Base-by-base conservation (phyloP, 2,797 vertebrate species). In the Petrocephalus schoutedeni region DNA sequence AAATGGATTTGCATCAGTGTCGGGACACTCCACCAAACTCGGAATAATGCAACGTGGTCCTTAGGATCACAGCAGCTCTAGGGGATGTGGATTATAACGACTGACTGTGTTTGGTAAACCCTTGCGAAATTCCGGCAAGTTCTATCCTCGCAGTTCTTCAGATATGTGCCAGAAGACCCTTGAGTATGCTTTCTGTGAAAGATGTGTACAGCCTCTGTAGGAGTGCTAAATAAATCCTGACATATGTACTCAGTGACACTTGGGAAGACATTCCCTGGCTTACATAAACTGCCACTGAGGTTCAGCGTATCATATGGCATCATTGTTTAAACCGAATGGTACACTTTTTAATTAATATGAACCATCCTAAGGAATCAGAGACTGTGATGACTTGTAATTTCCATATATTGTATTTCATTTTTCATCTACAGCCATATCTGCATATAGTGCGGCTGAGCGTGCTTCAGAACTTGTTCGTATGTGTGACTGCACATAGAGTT, bases 1-100 rank as follows among this genome's bases (percentile, higher is more conserved):
- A 77, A 77, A 77, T 77, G 71, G 71, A 77, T 77, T 41, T 77
- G 71, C 71, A 77, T 77, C 71, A 77, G 71, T 77, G 71, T 32
- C 36, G 36, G 71, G 71, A 77, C 6, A 41, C 8, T 77, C 36
- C 71, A 77, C 71, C 36, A n/a, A 36, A 45, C 71, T n/a, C 36
- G 16, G 71, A 77, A 77, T 77, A 45, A 77, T 77, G 71, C 45
- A 77, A 77, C 14, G 16, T 45, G 71, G 36, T 77, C 71, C 71
- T 41, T 77, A 7, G 71, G 71, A 77, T 77, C 71, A 41, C 36
- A 45, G 71, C 6, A 36, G 19, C 71, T 45, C 19, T 36, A 77
- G 36, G 71, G 4, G 7, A 45, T 41, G 71, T 77, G 36, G 36
- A 77, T 77, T 77, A 45, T 45, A 45, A 77, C 41, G 71, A 77